Conservation (phyloP, 64 coral and sea anemone species). For the Platygyra sinensis region DNA sequence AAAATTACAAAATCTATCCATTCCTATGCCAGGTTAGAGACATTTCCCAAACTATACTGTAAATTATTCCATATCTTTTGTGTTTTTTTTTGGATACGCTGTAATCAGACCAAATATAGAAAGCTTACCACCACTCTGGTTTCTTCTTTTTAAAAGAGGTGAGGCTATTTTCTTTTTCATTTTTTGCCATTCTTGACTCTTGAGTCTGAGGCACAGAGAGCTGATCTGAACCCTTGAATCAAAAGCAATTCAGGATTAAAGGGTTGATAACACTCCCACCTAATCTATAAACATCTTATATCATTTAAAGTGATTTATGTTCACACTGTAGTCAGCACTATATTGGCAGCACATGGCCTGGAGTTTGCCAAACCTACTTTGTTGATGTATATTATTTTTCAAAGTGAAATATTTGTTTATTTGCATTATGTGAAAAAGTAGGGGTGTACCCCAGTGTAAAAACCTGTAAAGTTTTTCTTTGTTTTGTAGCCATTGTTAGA, state of each 20-base stretch:
- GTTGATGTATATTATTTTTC: too few relatives aligned
- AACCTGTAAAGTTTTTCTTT: too few relatives aligned
- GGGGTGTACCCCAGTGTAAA: too few relatives aligned
- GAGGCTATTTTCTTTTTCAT: slow-evolving; percentile 96
- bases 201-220: slow-evolving; percentile 64
- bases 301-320: background rate
- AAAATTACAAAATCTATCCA: background rate
- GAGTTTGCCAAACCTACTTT: too few relatives aligned
- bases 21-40: background rate
- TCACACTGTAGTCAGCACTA: too few relatives aligned
- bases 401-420: too few relatives aligned
- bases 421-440: too few relatives aligned
- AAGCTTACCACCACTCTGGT: slow-evolving; percentile 9
- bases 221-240: slow-evolving; percentile 58
- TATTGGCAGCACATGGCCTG: too few relatives aligned
- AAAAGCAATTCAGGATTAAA: background rate
- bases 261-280: too few relatives aligned
- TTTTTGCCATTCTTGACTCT: slow-evolving; percentile 86
- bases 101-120: background rate
- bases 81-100: background rate
- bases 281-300: background rate
- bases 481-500: too few relatives aligned
- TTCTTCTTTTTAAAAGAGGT: slow-evolving; percentile 80
- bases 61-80: background rate
- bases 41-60: background rate